Base-by-base conservation (phyloP, 1,140 invertebrate genomes). In the Ditylenchus dipsaci region DNA sequence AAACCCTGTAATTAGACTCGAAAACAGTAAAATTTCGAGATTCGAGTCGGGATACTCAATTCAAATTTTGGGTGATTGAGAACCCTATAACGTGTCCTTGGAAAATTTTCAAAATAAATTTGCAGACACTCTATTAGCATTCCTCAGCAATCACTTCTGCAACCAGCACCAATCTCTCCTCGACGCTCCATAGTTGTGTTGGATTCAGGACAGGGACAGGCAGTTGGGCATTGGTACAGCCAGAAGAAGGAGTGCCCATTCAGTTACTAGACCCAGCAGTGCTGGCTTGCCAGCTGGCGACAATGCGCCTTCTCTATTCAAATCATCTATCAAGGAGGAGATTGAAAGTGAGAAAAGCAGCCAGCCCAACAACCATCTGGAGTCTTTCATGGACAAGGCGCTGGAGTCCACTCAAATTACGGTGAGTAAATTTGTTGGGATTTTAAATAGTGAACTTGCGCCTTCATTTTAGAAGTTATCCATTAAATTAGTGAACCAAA, bases 121-220 rank as follows among this genome's bases (percentile, higher is more conserved):
- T 43, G 1, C 61, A 53, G 23, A 29, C 63, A 64, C 9, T 23
- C 60, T 19, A 29, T 62, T 15, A 33, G 60, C 30, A 29, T 42
- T 29, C 17, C 63, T 23, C 17, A 38, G 23, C 27, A 30, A 26
- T 42, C n/a, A n/a, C 17, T 30, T 8, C 15, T 13, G 7, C 15
- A 68, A 17, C 62, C 47, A 62, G 68, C 66, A 21, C 61, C 66
- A 9, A n/a, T 13, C 30, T 19, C 66, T 30, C 23, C n/a, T 26
- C 19, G 66, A n/a, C 60, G 30, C 9, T 26, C 66, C 8, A 11
- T 56, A 9, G 30, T 67, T 65, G 26, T 68, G n/a, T 23, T 45
- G 21, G 66, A 68, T 27, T n/a, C 66, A 68, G 17, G 66, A 68
- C 33, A 63, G 66, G 63, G 45, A 30, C 66, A 60, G 27, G 15